phyloP scores from a whole-genome alignment of 2,797 vertebrate genomes.

The Perodicticus potto region DNA sequence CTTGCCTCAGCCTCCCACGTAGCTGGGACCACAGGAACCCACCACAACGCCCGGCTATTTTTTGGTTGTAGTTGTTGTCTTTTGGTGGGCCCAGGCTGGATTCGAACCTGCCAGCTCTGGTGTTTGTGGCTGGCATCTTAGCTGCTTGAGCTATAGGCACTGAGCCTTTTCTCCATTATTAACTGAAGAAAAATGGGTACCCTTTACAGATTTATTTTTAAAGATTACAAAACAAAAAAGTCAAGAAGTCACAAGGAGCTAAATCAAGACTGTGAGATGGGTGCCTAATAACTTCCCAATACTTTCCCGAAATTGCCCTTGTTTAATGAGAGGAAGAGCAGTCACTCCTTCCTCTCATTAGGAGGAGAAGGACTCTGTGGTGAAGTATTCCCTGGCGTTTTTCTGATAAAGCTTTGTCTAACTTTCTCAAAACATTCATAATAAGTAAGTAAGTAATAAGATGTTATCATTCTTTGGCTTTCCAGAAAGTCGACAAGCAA shows the following conservation, averaged over 20 bases:
- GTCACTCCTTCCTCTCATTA: too few species aligned
- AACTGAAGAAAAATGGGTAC: background rate
- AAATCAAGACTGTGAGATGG: background rate
- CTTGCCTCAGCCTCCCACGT: too few species aligned
- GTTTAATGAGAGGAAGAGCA: background rate
- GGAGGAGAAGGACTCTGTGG: background rate
- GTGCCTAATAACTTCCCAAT: background rate
- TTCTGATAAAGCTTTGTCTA: background rate
- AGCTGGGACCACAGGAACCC: too few species aligned
- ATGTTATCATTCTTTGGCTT: background rate
- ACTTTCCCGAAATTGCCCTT: background rate
- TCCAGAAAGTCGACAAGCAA: background rate
- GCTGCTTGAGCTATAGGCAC: too few species aligned
- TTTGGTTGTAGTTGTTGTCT: too few species aligned
- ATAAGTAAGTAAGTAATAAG: background rate
- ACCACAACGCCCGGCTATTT: too few species aligned
- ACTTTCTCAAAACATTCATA: background rate
- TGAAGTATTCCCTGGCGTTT: background rate
- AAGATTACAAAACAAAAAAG: background rate
- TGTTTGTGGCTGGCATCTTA: too few species aligned
- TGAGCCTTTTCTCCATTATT: background rate
- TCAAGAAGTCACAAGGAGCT: background rate
- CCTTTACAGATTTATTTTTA: background rate
- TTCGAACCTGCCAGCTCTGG: too few species aligned
- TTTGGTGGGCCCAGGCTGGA: too few species aligned